phyloP scores from a whole-genome alignment of 1,140 invertebrate species.

The Rhagoletis pomonella region DNA sequence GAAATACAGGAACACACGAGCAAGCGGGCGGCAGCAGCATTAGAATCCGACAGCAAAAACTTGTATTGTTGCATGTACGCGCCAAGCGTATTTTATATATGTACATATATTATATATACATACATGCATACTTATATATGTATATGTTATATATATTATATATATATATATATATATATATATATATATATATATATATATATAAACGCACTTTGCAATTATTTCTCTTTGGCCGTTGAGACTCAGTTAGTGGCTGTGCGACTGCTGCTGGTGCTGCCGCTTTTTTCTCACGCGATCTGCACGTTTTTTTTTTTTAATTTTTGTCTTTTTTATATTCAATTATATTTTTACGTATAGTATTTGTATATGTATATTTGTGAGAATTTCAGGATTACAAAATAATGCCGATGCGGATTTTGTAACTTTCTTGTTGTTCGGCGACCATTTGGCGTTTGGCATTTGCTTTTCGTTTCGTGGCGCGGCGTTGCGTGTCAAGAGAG shows the following conservation, averaged over 20 bases:
- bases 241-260: slow-evolving; percentile 22
- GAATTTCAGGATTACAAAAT: slow-evolving; percentile 47
- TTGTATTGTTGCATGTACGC: neutral
- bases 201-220: neutral
- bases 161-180: slow-evolving; percentile 51
- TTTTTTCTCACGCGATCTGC: neutral
- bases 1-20: neutral
- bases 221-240: neutral
- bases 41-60: slow-evolving; percentile 16
- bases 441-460: slow-evolving; percentile 41
- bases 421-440: slow-evolving; percentile 12
- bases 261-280: slow-evolving; percentile 29
- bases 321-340: slow-evolving; percentile 35
- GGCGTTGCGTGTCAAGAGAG: slow-evolving; percentile 48
- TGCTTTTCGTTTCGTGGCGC: slow-evolving; percentile 50
- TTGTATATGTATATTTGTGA: slow-evolving; percentile 35
- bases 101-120: slow-evolving; percentile 14
- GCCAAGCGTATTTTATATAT: slow-evolving; percentile 33
- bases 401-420: slow-evolving; percentile 35
- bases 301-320: slow-evolving; percentile 17
- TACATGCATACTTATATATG: slow-evolving; percentile 52
- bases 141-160: slow-evolving; percentile 27
- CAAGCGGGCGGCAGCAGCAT: slow-evolving; percentile 18
- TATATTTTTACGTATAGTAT: slow-evolving; percentile 52
- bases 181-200: slow-evolving; percentile 40